Evolutionary conservation across 2,888 invertebrate species (phyloP).

Genomic region (Pachliopta kotzebuea): DNA sequence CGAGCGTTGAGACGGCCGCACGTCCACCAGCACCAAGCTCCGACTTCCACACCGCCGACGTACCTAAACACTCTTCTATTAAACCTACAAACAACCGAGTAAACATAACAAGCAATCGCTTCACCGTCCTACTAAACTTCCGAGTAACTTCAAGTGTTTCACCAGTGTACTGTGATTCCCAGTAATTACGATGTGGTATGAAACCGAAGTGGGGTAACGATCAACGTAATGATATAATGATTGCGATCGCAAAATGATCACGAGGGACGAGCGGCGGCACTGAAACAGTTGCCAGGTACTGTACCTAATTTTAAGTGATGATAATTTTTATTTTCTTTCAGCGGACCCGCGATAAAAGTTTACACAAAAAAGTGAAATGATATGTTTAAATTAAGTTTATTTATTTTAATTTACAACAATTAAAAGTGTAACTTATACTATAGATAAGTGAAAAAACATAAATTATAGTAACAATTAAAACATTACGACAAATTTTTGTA

Average conservation of each 20-base stretch:
- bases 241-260: slow-evolving; percentile 57
- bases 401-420: no score
- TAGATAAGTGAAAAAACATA: no score
- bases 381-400: no score
- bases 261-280: slow-evolving; percentile 40
- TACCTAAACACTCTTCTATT: slow-evolving; percentile 25
- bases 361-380: no score
- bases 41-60: slow-evolving; percentile 43
- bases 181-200: slow-evolving; percentile 53
- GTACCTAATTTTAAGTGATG: slow-evolving; percentile 3
- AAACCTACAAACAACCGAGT: no score
- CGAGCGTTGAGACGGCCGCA: slow-evolving; percentile 43
- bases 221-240: slow-evolving; percentile 42
- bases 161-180: slow-evolving; percentile 32
- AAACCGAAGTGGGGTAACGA: slow-evolving; percentile 57
- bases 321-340: no score
- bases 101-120: no score
- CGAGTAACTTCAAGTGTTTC: slow-evolving; percentile 34
- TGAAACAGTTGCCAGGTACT: slow-evolving; percentile 54
- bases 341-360: no score
- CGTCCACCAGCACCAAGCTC: slow-evolving; percentile 38
- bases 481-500: no score
- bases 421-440: no score
- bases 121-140: neutral
- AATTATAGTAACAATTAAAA: no score